phyloP scores from a whole-genome alignment of 2,113 vertebrate species.

The Pholis gunnellus region DNA sequence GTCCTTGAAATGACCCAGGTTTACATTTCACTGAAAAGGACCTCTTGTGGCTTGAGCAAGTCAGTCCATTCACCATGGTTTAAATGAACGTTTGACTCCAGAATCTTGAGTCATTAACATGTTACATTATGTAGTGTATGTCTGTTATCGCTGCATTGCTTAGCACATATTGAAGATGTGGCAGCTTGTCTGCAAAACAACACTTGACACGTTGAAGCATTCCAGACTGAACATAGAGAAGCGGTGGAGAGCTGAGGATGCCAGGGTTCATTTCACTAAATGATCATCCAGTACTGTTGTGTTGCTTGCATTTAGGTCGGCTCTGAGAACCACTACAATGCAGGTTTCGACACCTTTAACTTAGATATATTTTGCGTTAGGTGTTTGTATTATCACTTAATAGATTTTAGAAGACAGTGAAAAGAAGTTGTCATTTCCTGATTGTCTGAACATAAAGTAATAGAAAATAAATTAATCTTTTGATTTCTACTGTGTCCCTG shows the following conservation, averaged over 20 bases:
- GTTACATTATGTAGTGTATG: neutral
- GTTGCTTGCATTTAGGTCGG: conserved; percentile 25
- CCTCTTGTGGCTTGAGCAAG: neutral
- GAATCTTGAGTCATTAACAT: neutral
- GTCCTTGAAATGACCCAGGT: neutral
- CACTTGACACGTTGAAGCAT: neutral
- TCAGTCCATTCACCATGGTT: neutral
- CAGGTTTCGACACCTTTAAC: conserved; percentile 51
- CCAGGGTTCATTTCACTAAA: conserved; percentile 22
- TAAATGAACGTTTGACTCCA: neutral
- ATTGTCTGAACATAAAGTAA: conserved; percentile 70
- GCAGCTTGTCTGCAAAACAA: neutral
- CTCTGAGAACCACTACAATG: conserved; percentile 41
- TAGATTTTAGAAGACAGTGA: conserved; percentile 68
- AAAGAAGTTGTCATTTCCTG: conserved; percentile 67
- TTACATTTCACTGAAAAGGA: neutral
- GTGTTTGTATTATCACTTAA: conserved; percentile 71
- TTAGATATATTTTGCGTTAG: conserved; percentile 60
- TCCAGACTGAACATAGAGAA: conserved; percentile 47
- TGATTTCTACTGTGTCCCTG: conserved; percentile 62
- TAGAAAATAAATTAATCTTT: conserved; percentile 74
- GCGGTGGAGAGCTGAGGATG: neutral
- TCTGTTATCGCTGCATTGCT: neutral
- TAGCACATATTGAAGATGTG: neutral
- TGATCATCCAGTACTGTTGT: conserved; percentile 22